Base-by-base conservation (phyloP, 2,888 invertebrate species). In the Cephus spinipes region DNA sequence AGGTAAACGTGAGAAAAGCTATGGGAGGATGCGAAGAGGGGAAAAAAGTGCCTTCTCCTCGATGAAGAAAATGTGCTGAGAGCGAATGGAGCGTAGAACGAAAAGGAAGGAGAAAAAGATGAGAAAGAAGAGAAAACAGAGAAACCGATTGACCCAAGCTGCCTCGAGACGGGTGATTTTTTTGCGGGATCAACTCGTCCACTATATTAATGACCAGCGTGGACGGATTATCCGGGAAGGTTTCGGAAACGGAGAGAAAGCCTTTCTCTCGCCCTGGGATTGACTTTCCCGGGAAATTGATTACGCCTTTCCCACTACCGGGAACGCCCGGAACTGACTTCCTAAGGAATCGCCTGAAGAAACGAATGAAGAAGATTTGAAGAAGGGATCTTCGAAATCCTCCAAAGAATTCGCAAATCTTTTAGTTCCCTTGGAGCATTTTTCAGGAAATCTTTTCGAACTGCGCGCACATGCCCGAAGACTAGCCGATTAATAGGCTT, bases 191-290 rank as follows among this genome's bases (percentile, higher is more conserved):
- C 86, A 89, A 88, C 84, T 86, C 85, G 86, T 86, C 84, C 80
- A 78, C 85, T 87, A 84, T 89, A 90, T 89, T 89, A 89, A 89
- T 89, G 89, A 89, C 86, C 84, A 76, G 78, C 80, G 81, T 81
- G 80, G 83, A 84, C 81, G 87, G 89, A 89, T 89, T 90, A 90
- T 84, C 82, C 81, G 76, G 40, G 69, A 71, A 71, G 75, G 78
- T 55, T 73, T 76, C 73, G 68, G 69, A 30, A 78, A 71, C 76
- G 68, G 69, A 76, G 40, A 40, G 40, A 40, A 40, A 75, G 76
- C 30, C 36, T 31, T 73, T 73, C 76, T 74, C 40, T 71, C 76
- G 69, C 32, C 74, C 30, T 74, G 74, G 40, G 80, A 80, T 82
- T 79, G 80, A 81, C 78, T 82, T 79, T 74, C n/a, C 32, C 75